Evolutionary conservation across 2,888 invertebrate genomes (phyloP).

Genomic region (Salticus scenicus): DNA sequence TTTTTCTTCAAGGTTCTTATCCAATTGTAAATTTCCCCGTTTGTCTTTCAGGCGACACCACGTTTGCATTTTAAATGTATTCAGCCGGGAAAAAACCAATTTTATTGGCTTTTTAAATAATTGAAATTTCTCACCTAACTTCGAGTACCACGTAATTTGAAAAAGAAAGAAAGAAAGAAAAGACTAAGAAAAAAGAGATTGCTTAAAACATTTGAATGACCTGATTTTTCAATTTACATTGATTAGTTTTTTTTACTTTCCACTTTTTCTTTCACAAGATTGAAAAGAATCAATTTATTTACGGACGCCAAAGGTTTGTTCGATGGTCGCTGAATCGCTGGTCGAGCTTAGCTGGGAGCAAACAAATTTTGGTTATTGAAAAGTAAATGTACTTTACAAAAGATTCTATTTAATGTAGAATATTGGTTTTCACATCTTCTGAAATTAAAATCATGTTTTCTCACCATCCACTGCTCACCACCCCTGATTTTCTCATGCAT

Average conservation of each 20-base stretch:
- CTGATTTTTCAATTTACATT: constrained; percentile 68
- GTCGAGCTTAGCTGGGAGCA: constrained; percentile 1
- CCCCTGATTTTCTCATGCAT: background rate
- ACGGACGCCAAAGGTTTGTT: background rate
- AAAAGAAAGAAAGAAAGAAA: background rate
- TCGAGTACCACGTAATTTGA: constrained; percentile 5
- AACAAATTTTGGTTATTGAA: constrained; percentile 6
- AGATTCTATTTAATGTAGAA: constrained; percentile 15
- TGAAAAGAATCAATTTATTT: constrained; percentile 53
- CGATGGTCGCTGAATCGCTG: background rate
- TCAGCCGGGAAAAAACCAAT: constrained; percentile 30
- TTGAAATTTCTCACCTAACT: constrained; percentile 49
- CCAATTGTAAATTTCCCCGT: constrained; percentile 43
- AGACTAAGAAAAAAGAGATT: background rate
- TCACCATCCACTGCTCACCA: too few species aligned
- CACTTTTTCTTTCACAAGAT: constrained; percentile 6
- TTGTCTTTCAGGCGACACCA: constrained; percentile 19
- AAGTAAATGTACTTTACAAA: background rate
- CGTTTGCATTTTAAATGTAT: constrained; percentile 63
- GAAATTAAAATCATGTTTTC: background rate
- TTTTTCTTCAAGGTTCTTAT: background rate
- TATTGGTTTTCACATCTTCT: constrained; percentile 2
- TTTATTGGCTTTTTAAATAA: constrained; percentile 69
- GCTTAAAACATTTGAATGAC: constrained; percentile 35
- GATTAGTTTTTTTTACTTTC: constrained; percentile 32